Conservation (phyloP, 2,797 vertebrate genomes). For the Cynodonichthys magdalenae region DNA sequence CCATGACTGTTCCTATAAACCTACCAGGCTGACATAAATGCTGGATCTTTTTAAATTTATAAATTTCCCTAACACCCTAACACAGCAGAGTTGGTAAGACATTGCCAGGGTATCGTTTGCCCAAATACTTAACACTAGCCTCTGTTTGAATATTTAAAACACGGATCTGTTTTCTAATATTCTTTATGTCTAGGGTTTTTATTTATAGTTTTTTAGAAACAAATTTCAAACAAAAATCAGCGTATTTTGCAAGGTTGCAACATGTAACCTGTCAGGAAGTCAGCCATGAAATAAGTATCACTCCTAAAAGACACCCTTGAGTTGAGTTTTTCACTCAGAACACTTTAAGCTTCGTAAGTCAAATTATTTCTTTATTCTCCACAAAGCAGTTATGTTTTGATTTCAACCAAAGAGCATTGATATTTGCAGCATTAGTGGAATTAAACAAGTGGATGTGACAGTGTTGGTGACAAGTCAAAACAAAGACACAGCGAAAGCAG, state of each 20-base stretch:
- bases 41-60: no score
- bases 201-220: no score
- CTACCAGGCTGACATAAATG: constrained; percentile 1
- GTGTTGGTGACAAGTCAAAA: constrained; percentile 20
- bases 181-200: no score
- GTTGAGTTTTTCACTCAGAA: constrained; percentile 24
- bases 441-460: constrained; percentile 35
- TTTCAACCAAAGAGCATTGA: constrained; percentile 32
- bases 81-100: no score
- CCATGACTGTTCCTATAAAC: constrained; percentile 6
- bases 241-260: neutral
- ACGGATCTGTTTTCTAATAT: no score
- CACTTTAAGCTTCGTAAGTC: constrained; percentile 41
- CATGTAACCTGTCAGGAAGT: neutral
- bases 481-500: constrained; percentile 20
- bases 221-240: no score
- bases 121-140: no score
- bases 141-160: no score
- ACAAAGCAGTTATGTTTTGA: constrained; percentile 27
- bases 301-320: constrained; percentile 14
- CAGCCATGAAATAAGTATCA: constrained; percentile 26
- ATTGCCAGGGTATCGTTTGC: no score
- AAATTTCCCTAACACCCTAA: no score
- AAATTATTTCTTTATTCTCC: constrained; percentile 27
- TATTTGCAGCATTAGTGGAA: constrained; percentile 45